Base-by-base conservation (phyloP, 1,140 invertebrate species). In the Polypedilum vanderplanki region DNA sequence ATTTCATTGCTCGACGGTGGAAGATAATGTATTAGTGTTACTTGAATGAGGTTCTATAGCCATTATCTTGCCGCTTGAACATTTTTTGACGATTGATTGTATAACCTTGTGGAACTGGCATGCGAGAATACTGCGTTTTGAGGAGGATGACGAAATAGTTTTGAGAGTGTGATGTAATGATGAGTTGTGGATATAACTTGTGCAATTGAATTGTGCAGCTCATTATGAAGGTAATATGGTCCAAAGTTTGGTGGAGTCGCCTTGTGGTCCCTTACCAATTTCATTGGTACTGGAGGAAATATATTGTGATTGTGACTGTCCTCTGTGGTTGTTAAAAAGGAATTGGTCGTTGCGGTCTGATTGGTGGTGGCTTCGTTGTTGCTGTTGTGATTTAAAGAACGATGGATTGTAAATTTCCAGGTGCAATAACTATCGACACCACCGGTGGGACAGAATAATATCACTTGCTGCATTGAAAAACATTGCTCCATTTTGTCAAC, bases 261-360 rank as follows among this genome's bases (percentile, higher is more conserved):
- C 5, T 70, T 70, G 65, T 20, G 17, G 17, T 70, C n/a, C 20
- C 65, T 70, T 9, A 20, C 18, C 10, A 18, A 18, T 18, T 70
- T 70, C 18, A 9, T 18, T 18, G 65, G 65, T 20, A 70, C 18
- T 20, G 65, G 65, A 20, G 65, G 65, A 70, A n/a, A n/a, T 18
- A 22, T 70, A 70, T n/a, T 70, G 15, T 70, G 65, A 22, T 70
- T 22, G 65, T n/a, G n/a, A n/a, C n/a, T n/a, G 65, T 70, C 65
- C n/a, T 18, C 20, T 70, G 65, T 70, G 64, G 18, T 46, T n/a
- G n/a, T n/a, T n/a, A n/a, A n/a, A 15, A 15, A 46, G n/a, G 7
- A 67, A 67, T 67, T 18, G 18, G 64, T 67, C 64, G 15, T 67
- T 4, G n/a, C 15, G 46, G 46, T 70, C 1, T n/a, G 20, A 20